phyloP scores from a whole-genome alignment of 2,113 vertebrate genomes.

The Ahaetulla prasina region DNA sequence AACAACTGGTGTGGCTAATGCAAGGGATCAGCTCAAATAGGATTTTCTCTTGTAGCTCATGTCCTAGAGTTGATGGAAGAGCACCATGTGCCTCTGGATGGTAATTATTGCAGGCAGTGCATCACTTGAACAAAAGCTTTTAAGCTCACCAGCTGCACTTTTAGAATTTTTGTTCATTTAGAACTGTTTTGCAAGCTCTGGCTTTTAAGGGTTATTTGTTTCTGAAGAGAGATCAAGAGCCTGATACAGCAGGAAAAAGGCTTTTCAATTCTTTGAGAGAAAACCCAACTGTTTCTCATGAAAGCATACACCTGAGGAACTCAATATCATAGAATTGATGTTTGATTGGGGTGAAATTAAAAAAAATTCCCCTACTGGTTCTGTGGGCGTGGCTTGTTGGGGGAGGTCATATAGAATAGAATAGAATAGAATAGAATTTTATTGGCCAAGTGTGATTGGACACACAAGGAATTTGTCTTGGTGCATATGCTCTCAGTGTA shows the following conservation, averaged over 20 bases:
- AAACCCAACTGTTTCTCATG: background rate
- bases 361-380: no score
- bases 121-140: conserved; percentile 8
- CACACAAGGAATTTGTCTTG: no score
- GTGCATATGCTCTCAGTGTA: no score
- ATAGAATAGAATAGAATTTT: no score
- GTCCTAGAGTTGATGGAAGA: conserved; percentile 4
- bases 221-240: background rate
- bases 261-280: background rate
- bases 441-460: no score
- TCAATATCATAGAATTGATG: background rate
- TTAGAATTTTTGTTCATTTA: background rate
- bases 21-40: background rate
- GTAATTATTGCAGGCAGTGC: background rate
- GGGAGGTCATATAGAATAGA: no score
- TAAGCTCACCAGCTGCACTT: background rate
- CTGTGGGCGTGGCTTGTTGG: no score
- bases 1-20: background rate
- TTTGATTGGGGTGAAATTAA: no score
- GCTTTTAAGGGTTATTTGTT: background rate
- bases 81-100: background rate
- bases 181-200: background rate
- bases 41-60: conserved; percentile 3
- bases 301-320: background rate
- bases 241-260: background rate